Evolutionary conservation across 2,888 invertebrate species (phyloP), one percentile per base, ranked within the genome.

Genomic region (Pantelozetes paolii): DNA sequence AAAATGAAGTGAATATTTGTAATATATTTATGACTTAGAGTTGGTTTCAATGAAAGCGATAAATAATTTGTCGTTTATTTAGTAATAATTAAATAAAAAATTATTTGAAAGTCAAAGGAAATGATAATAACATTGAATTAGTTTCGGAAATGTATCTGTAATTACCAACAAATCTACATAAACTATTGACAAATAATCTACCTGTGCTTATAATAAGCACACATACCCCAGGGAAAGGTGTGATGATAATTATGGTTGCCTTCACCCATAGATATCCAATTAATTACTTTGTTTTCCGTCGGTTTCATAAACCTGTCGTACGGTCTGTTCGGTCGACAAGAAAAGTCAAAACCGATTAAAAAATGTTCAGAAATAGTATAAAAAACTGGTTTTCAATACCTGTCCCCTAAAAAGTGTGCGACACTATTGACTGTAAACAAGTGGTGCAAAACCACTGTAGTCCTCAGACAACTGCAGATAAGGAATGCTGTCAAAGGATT

Each of bases 171-270:
- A n/a, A n/a, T n/a, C n/a, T n/a, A n/a, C n/a, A n/a, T n/a, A n/a
- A n/a, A n/a, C n/a, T n/a, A n/a, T n/a, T n/a, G n/a, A n/a, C n/a
- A n/a, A n/a, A n/a, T n/a, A n/a, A n/a, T n/a, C n/a, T n/a, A n/a
- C n/a, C n/a, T n/a, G n/a, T n/a, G n/a, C n/a, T n/a, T n/a, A n/a
- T n/a, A n/a, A n/a, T n/a, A n/a, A 57, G 20, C 36, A 26, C 13
- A 57, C 57, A 26, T 57, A 57, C 57, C 57, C 64, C 76, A 77
- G 0, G 78, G 78, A 72, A 78, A 78, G 15, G 76, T 76, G 54
- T 78, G 83, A 77, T 83, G 83, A 78, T 82, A 83, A 77, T 83
- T 83, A 77, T 83, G 83, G 78, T 75, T 77, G 13, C 78, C 78
- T 72, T 78, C 78, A 11, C 74, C 74, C 50, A 74, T 70, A n/a